A percentile compares a stretch with the other conserved stretches of the same genome.
Evolutionary conservation across 1,140 invertebrate genomes (phyloP).

Genomic region (Thaumetopoea pityocampa): DNA sequence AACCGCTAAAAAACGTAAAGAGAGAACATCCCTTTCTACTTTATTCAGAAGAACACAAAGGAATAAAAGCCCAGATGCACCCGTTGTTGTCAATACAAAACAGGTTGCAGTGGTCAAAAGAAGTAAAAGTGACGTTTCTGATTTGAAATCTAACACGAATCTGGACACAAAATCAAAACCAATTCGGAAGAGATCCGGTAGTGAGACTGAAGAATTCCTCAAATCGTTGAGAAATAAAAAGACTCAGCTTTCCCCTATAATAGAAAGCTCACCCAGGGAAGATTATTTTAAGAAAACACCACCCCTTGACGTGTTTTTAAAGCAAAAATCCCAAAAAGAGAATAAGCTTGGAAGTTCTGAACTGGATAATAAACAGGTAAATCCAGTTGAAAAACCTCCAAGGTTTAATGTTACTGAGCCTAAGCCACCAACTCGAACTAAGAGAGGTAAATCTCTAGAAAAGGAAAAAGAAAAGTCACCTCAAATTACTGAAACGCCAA

Average conservation of each 20-base stretch:
- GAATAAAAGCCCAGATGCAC: conserved; percentile 47
- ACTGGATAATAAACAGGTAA: conserved; percentile 51
- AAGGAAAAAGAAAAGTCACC: conserved; percentile 55
- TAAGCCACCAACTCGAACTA: conserved; percentile 53
- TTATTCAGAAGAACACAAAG: conserved; percentile 76
- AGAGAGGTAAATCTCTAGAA: conserved; percentile 50
- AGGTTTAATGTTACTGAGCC: conserved; percentile 61
- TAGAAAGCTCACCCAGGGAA: conserved; percentile 80
- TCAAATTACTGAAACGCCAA: conserved; percentile 57
- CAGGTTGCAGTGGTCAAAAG: conserved; percentile 71
- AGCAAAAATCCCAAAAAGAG: conserved; percentile 51
- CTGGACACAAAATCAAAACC: conserved; percentile 52
- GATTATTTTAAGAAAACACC: conserved; percentile 80
- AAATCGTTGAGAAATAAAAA: conserved; percentile 75
- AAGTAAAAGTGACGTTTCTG: conserved; percentile 83
- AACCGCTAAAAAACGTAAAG: conserved; percentile 61
- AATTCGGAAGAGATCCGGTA: conserved; percentile 70
- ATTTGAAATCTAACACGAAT: conserved; percentile 73
- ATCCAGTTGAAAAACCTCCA: conserved; percentile 72
- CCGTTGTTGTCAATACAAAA: conserved; percentile 63
- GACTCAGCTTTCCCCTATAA: conserved; percentile 86
- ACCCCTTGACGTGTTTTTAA: conserved; percentile 53
- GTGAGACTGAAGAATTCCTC: conserved; percentile 74
- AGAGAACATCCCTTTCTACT: conserved; percentile 77
- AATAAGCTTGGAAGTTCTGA: conserved; percentile 26